Base-by-base conservation (phyloP, 1,140 invertebrate species). In the Colletes latitarsis region DNA sequence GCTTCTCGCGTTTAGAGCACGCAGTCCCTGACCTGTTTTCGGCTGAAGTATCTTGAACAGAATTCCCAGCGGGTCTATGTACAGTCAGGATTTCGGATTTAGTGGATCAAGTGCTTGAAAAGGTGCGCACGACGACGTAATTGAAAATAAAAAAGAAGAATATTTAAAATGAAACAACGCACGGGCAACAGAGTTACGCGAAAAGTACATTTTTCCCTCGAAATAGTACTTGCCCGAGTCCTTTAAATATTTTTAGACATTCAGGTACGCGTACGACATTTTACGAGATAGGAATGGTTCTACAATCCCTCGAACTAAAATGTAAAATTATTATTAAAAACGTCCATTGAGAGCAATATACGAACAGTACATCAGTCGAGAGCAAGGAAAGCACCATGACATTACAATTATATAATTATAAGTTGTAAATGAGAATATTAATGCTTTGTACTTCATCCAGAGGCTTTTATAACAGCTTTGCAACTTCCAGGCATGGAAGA, bases 71-170 rank as follows among this genome's bases (percentile, higher is more conserved):
- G 52, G 69, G 77, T 43, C 60, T 43, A 71, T 79, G 77, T 63
- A 72, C 63, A 79, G 77, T 73, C 60, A 57, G 62, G 70, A 79
- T 73, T 79, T 79, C 70, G 70, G 77, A 55, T 73, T 79, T 79
- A 79, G 46, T 79, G 77, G 77, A 79, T 79, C 77, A 79, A 79
- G 70, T 73, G 60, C 60, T 79, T 79, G 73, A 79, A 79, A 68
- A 79, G 70, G 60, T 57, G 69, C 67, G 60, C 72, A 15, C 43
- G 15, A 21, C 46, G 30, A 4, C 15, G 46, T 43, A 39, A n/a
- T 43, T 10, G 46, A 14, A 52, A 72, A 46, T 15, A 4, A 52
- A 5, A 30, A 8, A 41, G 58, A 10, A 15, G 19, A 10, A 30
- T 4, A 60, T 21, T 30, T 30, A 30, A 17, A 55, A 17, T 10